Percentiles rank a stretch among this genome's conserved stretches.
phyloP scores from a whole-genome alignment of 1,140 invertebrate species.

The Gryon sp. region DNA sequence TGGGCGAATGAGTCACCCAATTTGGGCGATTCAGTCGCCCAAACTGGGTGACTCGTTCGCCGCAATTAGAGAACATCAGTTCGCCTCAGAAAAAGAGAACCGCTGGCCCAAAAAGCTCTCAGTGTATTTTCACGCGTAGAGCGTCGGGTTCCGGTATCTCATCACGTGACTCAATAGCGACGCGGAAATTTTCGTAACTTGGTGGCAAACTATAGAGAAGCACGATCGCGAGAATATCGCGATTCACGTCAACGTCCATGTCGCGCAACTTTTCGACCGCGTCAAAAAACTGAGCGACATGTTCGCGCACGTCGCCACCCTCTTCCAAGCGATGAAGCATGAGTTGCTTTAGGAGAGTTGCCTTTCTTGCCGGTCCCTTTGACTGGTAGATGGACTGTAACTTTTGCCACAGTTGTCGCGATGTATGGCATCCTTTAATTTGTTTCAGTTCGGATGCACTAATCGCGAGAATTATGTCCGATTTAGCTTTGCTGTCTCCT shows the following conservation, averaged over 20 bases:
- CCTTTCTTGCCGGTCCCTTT: background rate
- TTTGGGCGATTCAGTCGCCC: no score
- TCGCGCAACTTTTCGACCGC: background rate
- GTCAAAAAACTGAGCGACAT: background rate
- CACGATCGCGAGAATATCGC: background rate
- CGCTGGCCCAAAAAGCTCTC: no score
- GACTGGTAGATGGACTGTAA: slow-evolving; percentile 57
- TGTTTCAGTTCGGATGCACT: no score
- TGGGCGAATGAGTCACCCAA: no score
- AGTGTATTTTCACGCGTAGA: background rate
- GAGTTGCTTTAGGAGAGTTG: background rate
- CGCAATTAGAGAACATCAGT: no score
- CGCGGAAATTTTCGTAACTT: slow-evolving; percentile 1
- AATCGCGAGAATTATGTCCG: no score
- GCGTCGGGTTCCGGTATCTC: background rate
- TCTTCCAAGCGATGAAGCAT: background rate
- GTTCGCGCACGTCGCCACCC: background rate
- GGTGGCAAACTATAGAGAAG: background rate
- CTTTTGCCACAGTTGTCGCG: slow-evolving; percentile 59
- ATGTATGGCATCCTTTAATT: slow-evolving; percentile 57
- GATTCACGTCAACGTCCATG: background rate
- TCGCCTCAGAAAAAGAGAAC: no score
- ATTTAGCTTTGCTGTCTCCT: no score
- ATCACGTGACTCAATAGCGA: background rate
- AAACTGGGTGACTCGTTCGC: no score